Conservation (phyloP, 2,113 vertebrate species). For the Gavia stellata region DNA sequence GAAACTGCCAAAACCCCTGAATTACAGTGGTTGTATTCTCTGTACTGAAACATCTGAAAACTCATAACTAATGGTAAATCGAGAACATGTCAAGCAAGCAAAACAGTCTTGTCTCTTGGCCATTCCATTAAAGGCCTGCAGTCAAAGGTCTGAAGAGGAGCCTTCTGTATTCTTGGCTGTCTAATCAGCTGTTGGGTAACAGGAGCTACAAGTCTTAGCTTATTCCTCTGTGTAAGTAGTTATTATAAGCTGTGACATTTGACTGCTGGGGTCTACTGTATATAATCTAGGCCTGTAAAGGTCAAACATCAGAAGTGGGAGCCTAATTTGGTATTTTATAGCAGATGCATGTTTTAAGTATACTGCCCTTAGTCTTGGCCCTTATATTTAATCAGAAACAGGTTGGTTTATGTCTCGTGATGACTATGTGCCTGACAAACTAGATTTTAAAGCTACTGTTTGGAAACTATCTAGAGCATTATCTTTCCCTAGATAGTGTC, state of each 20-base stretch:
- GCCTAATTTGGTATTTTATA: not conserved
- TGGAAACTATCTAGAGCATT: not conserved
- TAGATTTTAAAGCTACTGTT: not conserved
- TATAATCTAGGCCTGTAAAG: constrained; percentile 30
- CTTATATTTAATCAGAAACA: not conserved
- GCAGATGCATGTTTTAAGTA: not conserved
- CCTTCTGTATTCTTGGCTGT: not conserved
- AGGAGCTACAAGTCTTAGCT: constrained; percentile 8
- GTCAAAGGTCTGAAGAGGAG: not conserved
- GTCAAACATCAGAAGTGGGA: constrained; percentile 34
- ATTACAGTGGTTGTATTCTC: not conserved
- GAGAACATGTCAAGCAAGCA: not conserved
- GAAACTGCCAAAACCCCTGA: not conserved
- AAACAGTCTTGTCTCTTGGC: not conserved
- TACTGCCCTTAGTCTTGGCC: not conserved
- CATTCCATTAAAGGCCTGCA: not conserved
- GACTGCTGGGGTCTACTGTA: not conserved
- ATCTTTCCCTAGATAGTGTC: not conserved
- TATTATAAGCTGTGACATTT: constrained; percentile 73
- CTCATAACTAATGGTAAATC: not conserved
- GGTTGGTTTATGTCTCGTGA: not conserved
- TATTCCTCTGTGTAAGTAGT: not conserved
- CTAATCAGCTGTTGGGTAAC: constrained; percentile 49
- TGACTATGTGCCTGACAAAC: not conserved
- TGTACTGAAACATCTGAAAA: not conserved